phyloP scores from a whole-genome alignment of 2,797 vertebrate species.

The Mus caroli region DNA sequence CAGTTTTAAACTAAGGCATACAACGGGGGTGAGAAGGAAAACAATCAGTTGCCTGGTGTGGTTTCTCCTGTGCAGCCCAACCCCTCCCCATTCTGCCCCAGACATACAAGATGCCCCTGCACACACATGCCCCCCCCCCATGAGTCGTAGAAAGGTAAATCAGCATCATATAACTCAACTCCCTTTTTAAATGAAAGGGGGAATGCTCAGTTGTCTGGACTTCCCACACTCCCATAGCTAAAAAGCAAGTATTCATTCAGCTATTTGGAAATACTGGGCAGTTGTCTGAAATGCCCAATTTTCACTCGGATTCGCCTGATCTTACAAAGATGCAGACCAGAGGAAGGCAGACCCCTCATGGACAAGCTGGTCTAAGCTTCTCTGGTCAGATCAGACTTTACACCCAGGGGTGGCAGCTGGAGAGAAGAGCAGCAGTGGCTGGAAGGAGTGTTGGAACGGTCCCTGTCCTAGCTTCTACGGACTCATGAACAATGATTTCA shows the following conservation, averaged over 20 bases:
- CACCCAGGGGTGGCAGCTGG: rapidly evolving
- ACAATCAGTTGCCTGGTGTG: not conserved
- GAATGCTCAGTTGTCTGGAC: not conserved
- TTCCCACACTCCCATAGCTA: rapidly evolving
- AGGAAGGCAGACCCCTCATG: not conserved
- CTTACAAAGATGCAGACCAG: rapidly evolving
- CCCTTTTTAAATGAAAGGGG: conserved; percentile 39
- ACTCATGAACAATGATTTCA: conserved; percentile 83
- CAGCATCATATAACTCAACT: not conserved
- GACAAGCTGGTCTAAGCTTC: not conserved
- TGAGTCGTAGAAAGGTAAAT: not conserved
- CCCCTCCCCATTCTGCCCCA: not conserved
- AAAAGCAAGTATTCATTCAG: conserved; percentile 8
- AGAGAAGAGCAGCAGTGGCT: not conserved
- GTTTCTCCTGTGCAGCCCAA: not conserved
- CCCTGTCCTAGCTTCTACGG: not conserved
- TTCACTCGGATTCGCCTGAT: not conserved
- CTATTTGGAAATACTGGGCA: not conserved
- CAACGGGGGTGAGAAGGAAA: not conserved
- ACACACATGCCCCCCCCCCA: no score
- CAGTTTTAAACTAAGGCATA: not conserved
- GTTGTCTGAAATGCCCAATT: not conserved
- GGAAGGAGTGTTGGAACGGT: not conserved
- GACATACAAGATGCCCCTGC: not conserved
- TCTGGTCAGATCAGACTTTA: rapidly evolving